Evolutionary conservation across 2,888 invertebrate species (phyloP).

Genomic region (Noctua pronuba): DNA sequence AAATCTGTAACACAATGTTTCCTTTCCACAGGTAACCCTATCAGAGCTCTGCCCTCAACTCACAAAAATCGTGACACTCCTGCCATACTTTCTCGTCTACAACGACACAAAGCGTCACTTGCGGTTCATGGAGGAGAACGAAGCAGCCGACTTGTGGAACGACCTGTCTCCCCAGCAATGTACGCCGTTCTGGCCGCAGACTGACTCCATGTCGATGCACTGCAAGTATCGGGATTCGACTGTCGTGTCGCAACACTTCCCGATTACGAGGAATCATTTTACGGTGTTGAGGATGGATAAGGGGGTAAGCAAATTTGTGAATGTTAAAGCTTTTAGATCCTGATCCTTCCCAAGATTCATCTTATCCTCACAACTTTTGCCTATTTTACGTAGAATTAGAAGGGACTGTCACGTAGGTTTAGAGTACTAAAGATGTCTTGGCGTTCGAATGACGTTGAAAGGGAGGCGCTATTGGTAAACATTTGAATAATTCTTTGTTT

Average conservation of each 20-base stretch:
- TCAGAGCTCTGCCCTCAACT: conserved; percentile 93
- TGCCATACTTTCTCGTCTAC: conserved; percentile 94
- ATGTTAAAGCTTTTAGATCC: background rate
- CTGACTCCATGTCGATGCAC: conserved; percentile 95
- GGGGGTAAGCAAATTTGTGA: conserved; percentile 90
- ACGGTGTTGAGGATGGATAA: conserved; percentile 96
- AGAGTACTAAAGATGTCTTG: too few relatives aligned
- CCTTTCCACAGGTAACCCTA: conserved; percentile 88
- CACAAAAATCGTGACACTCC: conserved; percentile 94
- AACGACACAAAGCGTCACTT: conserved; percentile 92
- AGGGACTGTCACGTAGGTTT: too few relatives aligned
- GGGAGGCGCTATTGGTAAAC: too few relatives aligned
- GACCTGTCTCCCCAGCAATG: conserved; percentile 93
- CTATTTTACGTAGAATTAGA: too few relatives aligned
- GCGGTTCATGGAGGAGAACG: conserved; percentile 96
- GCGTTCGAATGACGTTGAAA: too few relatives aligned
- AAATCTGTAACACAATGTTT: background rate
- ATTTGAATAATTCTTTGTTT: too few relatives aligned
- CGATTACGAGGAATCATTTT: conserved; percentile 92
- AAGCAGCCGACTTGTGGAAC: conserved; percentile 95
- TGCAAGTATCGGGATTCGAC: conserved; percentile 94
- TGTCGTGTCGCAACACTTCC: conserved; percentile 94
- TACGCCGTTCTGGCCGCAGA: conserved; percentile 95
- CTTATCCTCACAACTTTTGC: background rate
- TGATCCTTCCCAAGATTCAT: background rate